Conservation (phyloP, 2,888 invertebrate genomes). For the Dione juno region DNA sequence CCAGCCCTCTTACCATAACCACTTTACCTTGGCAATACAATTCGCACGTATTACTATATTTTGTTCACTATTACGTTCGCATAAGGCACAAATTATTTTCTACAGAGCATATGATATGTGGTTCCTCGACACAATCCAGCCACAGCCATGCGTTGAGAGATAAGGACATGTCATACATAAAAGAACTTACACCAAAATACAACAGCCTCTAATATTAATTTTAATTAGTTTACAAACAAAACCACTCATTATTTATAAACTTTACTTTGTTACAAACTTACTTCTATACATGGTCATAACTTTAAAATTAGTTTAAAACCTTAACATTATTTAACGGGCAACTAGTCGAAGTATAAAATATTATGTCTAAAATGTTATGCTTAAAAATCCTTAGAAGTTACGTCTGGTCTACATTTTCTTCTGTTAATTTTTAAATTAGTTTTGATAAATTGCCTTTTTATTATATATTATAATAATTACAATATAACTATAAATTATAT, state of each 20-base stretch:
- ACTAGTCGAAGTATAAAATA: no score
- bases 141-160: slow-evolving; percentile 65
- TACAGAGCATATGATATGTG: slow-evolving; percentile 21
- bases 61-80: slow-evolving; percentile 25
- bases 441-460: no score
- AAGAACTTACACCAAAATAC: slow-evolving; percentile 73
- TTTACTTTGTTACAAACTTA: not conserved
- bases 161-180: slow-evolving; percentile 81
- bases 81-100: slow-evolving; percentile 29
- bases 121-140: slow-evolving; percentile 42
- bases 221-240: slow-evolving; percentile 46
- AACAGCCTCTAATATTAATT: slow-evolving; percentile 70
- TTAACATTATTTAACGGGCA: no score
- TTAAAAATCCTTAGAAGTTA: no score
- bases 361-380: no score
- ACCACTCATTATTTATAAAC: not conserved
- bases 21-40: slow-evolving; percentile 50
- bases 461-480: no score
- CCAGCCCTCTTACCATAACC: slow-evolving; percentile 65
- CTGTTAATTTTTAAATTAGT: no score
- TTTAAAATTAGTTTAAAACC: no score
- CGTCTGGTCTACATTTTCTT: no score
- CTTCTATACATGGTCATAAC: not conserved
- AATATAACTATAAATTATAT: no score
- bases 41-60: not conserved